Evolutionary conservation across 2,797 vertebrate genomes (phyloP), one percentile per base, ranked within the genome.

Genomic region (Rhyacichthys aspro): DNA sequence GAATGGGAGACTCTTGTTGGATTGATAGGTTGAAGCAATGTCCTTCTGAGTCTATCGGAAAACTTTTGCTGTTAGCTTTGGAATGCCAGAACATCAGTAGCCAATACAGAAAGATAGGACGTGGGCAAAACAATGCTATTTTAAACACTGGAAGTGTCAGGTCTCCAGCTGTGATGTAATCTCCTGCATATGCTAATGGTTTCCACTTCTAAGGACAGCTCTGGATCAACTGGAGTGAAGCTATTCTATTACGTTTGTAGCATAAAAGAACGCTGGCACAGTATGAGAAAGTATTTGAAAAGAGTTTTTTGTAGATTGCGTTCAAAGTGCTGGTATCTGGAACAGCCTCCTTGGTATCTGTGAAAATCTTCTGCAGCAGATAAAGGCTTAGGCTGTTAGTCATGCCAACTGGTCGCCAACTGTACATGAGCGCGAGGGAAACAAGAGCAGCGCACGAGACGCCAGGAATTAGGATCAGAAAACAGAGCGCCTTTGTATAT

Each of bases 381-480:
- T 42, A 63, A 58, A 43, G 33, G 32, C 47, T 63, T 36, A 69
- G 59, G 43, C 61, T 67, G 39, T 76, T 73, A 52, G 69, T 71
- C 39, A 66, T 52, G 49, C 54, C 23, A 39, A 49, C 42, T 64
- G 56, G 42, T 52, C 23, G 42, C 63, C 63, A 59, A 16, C 32
- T 52, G n/a, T 46, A 18, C 8, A 0, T 45, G 50, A n/a, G 37
- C 11, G 3, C 0, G 15, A 17, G 60, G 38, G 38, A 50, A 53
- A 16, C 1, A 0, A 2, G 28, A 43, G 45, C 37, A 41, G 49
- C 28, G 18, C 19, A 45, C 38, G 11, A 28, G 18, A 56, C 57
- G 45, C 11, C 41, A 55, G 43, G 37, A 62, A 43, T 46, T 38
- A 14, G n/a, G 50, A 19, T 45, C 37, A 57, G 43, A 42, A 9